Evolutionary conservation across 2,888 invertebrate species (phyloP).

Genomic region (Gastrophysa polygoni): DNA sequence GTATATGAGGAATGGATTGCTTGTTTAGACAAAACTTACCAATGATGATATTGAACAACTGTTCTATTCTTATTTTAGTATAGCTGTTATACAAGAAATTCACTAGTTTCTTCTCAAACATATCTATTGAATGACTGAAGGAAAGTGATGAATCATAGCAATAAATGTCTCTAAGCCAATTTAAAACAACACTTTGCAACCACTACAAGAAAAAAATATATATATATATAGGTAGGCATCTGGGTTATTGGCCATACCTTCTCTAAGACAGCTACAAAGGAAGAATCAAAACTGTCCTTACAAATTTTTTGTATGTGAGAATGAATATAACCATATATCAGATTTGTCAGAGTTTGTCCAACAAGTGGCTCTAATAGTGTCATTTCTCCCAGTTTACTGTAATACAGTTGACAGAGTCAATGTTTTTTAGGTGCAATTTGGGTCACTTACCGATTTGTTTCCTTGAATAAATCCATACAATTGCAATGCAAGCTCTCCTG

Average conservation of each 20-base stretch:
- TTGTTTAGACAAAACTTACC: conserved; percentile 57
- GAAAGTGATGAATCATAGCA: conserved; percentile 67
- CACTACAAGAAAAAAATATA: conserved; percentile 64
- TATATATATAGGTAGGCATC: no score
- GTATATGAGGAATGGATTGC: neutral
- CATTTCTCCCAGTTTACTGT: conserved; percentile 71
- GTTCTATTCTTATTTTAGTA: conserved; percentile 85
- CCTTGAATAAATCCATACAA: conserved; percentile 71
- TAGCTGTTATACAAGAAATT: conserved; percentile 89
- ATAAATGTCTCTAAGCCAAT: conserved; percentile 86
- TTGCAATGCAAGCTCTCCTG: conserved; percentile 66
- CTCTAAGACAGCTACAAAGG: conserved; percentile 78
- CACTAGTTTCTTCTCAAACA: conserved; percentile 76
- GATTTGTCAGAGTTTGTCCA: conserved; percentile 81
- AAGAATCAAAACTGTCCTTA: conserved; percentile 84
- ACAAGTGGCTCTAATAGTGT: conserved; percentile 82
- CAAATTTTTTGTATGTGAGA: conserved; percentile 84
- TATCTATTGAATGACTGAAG: conserved; percentile 64
- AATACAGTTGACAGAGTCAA: neutral
- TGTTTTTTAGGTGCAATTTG: no score
- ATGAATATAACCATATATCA: conserved; percentile 84
- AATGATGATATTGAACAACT: conserved; percentile 94
- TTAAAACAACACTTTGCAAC: conserved; percentile 84
- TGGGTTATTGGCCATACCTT: no score
- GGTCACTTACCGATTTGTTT: conserved; percentile 80